Conservation (phyloP, 2,888 invertebrate species). For the Unio delphinus region DNA sequence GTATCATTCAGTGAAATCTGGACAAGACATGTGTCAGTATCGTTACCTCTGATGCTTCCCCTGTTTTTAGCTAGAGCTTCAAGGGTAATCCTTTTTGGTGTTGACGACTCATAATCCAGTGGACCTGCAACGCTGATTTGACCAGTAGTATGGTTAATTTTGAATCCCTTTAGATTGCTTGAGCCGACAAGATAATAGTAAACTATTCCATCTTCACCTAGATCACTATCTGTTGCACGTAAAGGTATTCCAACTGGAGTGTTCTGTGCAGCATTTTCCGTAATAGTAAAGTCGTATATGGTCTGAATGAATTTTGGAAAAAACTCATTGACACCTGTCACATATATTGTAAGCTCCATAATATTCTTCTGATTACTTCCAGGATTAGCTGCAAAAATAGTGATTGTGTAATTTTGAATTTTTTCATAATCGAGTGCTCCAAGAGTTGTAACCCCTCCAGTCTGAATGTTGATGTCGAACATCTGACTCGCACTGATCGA, state of each 20-base stretch:
- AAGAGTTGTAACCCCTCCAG: slow-evolving; percentile 84
- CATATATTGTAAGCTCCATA: slow-evolving; percentile 49
- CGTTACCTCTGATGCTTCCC: slow-evolving; percentile 93
- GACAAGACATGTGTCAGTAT: slow-evolving; percentile 95
- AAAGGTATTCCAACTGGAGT: slow-evolving; percentile 50
- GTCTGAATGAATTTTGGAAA: slow-evolving; percentile 55
- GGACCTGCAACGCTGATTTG: slow-evolving; percentile 85
- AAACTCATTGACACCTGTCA: slow-evolving; percentile 65
- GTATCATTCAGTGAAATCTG: slow-evolving; percentile 95
- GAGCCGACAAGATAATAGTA: slow-evolving; percentile 94
- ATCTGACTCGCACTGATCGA: slow-evolving; percentile 75
- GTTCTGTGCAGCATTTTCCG: slow-evolving; percentile 58
- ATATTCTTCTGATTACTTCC: slow-evolving; percentile 77
- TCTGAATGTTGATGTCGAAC: slow-evolving; percentile 84
- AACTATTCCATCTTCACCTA: slow-evolving; percentile 73
- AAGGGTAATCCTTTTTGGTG: slow-evolving; percentile 70
- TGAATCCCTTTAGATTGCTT: slow-evolving; percentile 92
- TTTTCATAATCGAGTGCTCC: slow-evolving; percentile 91
- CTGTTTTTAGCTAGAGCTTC: slow-evolving; percentile 95
- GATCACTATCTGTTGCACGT: slow-evolving; percentile 58
- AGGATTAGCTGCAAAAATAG: slow-evolving; percentile 89
- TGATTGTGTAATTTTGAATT: slow-evolving; percentile 81
- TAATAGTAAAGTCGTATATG: slow-evolving; percentile 56
- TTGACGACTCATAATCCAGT: slow-evolving; percentile 73
- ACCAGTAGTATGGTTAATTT: slow-evolving; percentile 85